These are phyloP conservation scores for Anabacerthia variegaticeps DNA, from an alignment of 2,797 vertebrate genomes.

Conservation along the genomic window DNA sequence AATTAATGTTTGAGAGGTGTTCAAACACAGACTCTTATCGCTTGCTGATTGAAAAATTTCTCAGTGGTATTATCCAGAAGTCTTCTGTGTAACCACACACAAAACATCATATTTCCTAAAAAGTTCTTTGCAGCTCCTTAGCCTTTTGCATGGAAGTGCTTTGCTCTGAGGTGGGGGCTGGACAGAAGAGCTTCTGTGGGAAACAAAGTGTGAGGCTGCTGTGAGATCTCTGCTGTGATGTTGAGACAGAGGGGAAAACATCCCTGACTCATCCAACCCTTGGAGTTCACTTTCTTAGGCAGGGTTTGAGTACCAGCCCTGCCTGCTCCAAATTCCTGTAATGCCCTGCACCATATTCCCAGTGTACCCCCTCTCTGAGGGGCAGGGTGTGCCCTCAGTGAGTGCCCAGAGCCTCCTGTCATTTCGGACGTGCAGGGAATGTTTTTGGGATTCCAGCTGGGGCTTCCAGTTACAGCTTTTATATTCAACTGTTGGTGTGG, in stretches of 20 bases:
- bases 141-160: neutral
- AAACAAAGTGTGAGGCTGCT: neutral
- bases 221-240: rapidly evolving
- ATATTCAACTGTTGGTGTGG: neutral
- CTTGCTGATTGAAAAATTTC: neutral
- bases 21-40: neutral
- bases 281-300: neutral
- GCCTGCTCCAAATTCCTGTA: neutral
- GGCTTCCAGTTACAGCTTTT: conserved; percentile 34
- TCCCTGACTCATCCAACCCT: rapidly evolving
- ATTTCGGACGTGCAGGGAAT: neutral
- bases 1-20: neutral
- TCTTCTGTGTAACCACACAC: neutral
- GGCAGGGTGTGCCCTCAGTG: neutral
- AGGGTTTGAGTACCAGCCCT: neutral
- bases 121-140: neutral
- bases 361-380: neutral
- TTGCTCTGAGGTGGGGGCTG: neutral
- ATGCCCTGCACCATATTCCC: rapidly evolving
- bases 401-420: neutral
- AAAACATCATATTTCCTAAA: neutral
- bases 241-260: neutral
- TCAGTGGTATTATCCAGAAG: neutral
- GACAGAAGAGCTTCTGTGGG: neutral
- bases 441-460: neutral